Conservation (phyloP, 2,797 vertebrate genomes). For the Cercopithecus diana region DNA sequence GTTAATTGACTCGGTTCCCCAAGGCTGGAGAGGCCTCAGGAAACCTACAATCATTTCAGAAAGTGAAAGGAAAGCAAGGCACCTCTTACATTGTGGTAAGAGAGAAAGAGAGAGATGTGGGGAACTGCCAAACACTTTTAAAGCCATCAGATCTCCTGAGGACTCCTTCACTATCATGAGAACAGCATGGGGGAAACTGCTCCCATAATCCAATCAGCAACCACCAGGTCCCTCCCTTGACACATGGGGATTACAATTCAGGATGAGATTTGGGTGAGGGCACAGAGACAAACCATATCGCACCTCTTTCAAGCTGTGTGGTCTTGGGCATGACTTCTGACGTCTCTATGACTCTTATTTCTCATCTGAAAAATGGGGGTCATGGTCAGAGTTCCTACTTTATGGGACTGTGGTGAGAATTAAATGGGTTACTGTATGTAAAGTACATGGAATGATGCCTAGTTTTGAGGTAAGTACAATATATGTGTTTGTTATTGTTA, state of each 20-base stretch:
- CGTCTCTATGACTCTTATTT: not conserved
- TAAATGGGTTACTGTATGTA: not conserved
- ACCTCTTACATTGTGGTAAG: too few relatives aligned
- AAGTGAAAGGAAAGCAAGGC: too few relatives aligned
- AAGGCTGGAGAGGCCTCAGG: not conserved
- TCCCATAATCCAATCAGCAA: too few relatives aligned
- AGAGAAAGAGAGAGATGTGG: too few relatives aligned
- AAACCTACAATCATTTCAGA: not conserved
- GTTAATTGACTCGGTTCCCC: not conserved
- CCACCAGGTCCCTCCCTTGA: too few relatives aligned
- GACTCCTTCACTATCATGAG: too few relatives aligned
- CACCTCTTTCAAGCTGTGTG: not conserved
- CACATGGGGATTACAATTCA: too few relatives aligned
- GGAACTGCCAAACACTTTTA: too few relatives aligned
- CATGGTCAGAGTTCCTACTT: not conserved
- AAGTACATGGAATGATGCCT: not conserved
- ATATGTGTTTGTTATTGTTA: not conserved
- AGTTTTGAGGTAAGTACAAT: not conserved
- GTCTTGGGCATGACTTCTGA: not conserved
- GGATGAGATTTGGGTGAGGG: too few relatives aligned
- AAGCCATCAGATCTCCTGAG: too few relatives aligned
- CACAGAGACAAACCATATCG: too few relatives aligned
- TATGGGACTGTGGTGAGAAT: not conserved
- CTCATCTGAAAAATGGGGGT: not conserved
- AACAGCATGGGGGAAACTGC: too few relatives aligned